These are phyloP conservation scores for Bryconaethiops microstoma DNA, from an alignment of 2,797 vertebrate species.

Conservation along the genomic window DNA sequence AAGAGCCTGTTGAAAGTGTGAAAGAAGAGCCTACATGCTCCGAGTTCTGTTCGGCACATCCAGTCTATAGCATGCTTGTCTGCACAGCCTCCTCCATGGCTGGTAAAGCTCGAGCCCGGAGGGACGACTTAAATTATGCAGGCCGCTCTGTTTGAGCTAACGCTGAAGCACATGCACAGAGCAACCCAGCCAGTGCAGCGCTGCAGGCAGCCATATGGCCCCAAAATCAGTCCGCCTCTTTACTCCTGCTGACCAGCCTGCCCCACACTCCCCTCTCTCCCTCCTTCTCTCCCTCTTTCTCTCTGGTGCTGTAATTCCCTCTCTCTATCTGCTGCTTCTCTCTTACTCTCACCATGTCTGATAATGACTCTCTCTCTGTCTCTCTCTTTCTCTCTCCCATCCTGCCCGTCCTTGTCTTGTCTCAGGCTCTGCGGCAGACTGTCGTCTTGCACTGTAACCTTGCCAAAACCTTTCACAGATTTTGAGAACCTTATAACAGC, in stretches of 20 bases:
- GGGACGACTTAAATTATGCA: constrained; percentile 54
- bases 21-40: background rate
- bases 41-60: constrained; percentile 57
- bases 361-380: background rate
- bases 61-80: constrained; percentile 52
- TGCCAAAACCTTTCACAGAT: background rate
- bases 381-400: constrained; percentile 6
- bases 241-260: background rate
- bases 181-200: constrained; percentile 28
- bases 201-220: constrained; percentile 42
- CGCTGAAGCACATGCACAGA: constrained; percentile 47
- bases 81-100: constrained; percentile 24
- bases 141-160: constrained; percentile 46
- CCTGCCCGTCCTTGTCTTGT: background rate
- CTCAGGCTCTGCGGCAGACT: background rate
- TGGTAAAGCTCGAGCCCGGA: constrained; percentile 44
- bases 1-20: background rate
- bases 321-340: background rate
- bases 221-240: background rate
- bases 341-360: background rate
- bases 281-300: background rate
- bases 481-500: background rate
- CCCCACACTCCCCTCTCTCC: background rate
- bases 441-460: background rate
- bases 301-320: background rate